A percentile compares a stretch with the other conserved stretches of the same genome.
Conservation (phyloP, 30 jellyfish, hydroid and myxozoan genomes). For the Aurelia sp. region DNA sequence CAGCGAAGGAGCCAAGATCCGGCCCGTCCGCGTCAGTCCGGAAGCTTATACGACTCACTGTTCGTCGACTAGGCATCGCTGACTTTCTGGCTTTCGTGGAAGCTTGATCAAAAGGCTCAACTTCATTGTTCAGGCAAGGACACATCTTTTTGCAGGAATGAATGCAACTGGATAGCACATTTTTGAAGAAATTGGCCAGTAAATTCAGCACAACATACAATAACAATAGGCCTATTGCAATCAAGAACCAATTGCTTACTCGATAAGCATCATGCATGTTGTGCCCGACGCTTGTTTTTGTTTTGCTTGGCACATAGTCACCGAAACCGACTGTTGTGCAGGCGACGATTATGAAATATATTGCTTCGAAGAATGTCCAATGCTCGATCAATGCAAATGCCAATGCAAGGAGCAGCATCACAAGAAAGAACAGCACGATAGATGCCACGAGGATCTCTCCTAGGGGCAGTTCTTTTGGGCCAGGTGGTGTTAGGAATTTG, state of each 20-base stretch:
- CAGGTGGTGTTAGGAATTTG: constrained; percentile 60
- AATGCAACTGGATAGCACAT: constrained; percentile 31
- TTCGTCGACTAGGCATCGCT: constrained; percentile 22
- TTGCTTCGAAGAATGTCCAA: constrained; percentile 88
- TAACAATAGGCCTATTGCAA: constrained; percentile 72
- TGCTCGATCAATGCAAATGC: constrained; percentile 63
- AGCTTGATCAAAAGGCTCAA: constrained; percentile 62
- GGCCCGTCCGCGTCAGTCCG: constrained; percentile 61
- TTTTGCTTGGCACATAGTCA: constrained; percentile 86
- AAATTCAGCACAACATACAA: constrained; percentile 81
- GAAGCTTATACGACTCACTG: constrained; percentile 56
- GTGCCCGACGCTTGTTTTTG: constrained; percentile 41
- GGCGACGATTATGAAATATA: constrained; percentile 85
- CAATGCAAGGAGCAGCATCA: constrained; percentile 36
- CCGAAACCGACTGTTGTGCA: constrained; percentile 94
- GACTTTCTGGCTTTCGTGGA: constrained; percentile 29
- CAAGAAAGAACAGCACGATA: constrained; percentile 36
- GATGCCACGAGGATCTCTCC: constrained; percentile 71
- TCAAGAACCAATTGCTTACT: constrained; percentile 78
- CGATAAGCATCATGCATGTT: constrained; percentile 74
- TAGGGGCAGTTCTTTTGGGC: constrained; percentile 73
- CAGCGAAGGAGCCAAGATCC: constrained; percentile 90
- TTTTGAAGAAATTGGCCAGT: constrained; percentile 73
- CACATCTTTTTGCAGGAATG: constrained; percentile 17
- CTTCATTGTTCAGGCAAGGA: constrained; percentile 61